Conservation (phyloP, 2,888 invertebrate genomes). For the Melinaea marsaeus region DNA sequence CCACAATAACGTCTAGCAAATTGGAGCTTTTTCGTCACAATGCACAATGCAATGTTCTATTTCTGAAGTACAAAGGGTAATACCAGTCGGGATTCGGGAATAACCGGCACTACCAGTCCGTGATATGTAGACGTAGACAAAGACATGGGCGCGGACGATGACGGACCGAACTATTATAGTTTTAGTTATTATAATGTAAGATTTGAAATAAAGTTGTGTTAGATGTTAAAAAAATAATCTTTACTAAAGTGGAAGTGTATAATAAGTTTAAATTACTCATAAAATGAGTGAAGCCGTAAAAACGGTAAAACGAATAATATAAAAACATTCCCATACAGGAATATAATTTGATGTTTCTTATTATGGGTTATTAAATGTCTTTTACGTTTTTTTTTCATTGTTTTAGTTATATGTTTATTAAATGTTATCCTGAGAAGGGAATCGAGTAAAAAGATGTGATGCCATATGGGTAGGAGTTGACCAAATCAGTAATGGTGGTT, state of each 20-base stretch:
- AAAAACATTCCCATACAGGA: slow-evolving; percentile 28
- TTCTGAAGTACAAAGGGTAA: slow-evolving; percentile 45
- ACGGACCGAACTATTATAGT: slow-evolving; percentile 39
- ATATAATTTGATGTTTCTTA: slow-evolving; percentile 31
- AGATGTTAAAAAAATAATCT: neutral
- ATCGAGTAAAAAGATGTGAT: slow-evolving; percentile 36
- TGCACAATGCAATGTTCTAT: slow-evolving; percentile 15
- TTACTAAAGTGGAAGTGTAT: neutral
- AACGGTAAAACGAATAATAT: slow-evolving; percentile 22
- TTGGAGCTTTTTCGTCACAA: slow-evolving; percentile 11
- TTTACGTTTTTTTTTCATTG: slow-evolving; percentile 34
- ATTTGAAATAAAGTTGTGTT: neutral
- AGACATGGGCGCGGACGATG: slow-evolving; percentile 52
- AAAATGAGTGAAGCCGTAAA: slow-evolving; percentile 23
- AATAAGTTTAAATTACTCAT: slow-evolving; percentile 11
- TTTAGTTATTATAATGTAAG: too few species aligned
- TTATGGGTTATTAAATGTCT: slow-evolving; percentile 30
- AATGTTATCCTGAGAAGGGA: slow-evolving; percentile 30
- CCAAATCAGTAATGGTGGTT: slow-evolving; percentile 35
- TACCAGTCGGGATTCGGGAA: slow-evolving; percentile 50
- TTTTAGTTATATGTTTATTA: slow-evolving; percentile 30
- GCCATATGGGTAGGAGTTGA: slow-evolving; percentile 35
- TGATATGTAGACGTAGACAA: slow-evolving; percentile 51
- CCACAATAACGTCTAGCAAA: neutral
- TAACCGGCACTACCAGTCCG: slow-evolving; percentile 66